Evolutionary conservation across 1,140 invertebrate species (phyloP).

Genomic region (Pachyrhynchus sulphureomaculatus): DNA sequence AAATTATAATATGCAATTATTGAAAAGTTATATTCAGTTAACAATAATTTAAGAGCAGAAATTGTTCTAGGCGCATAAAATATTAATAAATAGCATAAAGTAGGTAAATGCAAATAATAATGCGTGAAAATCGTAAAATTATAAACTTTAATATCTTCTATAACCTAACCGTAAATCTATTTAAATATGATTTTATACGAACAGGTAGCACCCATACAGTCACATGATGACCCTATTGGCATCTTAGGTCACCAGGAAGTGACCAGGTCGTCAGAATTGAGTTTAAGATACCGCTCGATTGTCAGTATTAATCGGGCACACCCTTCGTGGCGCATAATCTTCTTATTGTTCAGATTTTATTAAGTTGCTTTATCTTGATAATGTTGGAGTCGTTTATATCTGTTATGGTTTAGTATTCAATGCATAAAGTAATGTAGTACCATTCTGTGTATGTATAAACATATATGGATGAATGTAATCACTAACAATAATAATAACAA

Average conservation of each 20-base stretch:
- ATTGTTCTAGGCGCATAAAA: too few species aligned
- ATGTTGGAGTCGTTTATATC: conserved; percentile 13
- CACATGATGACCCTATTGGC: conserved; percentile 3
- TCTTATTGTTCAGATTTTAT: conserved; percentile 31
- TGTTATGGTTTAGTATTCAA: conserved; percentile 25
- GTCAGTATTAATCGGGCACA: conserved; percentile 27
- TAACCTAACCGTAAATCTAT: too few species aligned
- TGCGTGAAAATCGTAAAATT: too few species aligned
- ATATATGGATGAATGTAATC: too few species aligned
- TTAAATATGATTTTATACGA: neutral
- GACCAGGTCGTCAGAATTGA: conserved; percentile 24
- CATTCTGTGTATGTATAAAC: too few species aligned
- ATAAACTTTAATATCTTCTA: too few species aligned
- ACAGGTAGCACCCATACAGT: conserved; percentile 14
- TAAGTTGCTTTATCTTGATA: conserved; percentile 28
- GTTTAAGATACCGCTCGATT: conserved; percentile 26
- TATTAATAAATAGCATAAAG: too few species aligned
- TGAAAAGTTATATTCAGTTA: too few species aligned
- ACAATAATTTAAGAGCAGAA: too few species aligned
- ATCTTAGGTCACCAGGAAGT: conserved; percentile 23
- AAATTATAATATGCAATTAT: too few species aligned
- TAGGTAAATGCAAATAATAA: too few species aligned
- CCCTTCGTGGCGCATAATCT: conserved; percentile 25
- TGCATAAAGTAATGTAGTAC: conserved; percentile 26
- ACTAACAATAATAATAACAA: too few species aligned